Evolutionary conservation across 2,113 vertebrate genomes (phyloP), one percentile per base, ranked within the genome.

Genomic region (Machaerirhynchus nigripectus): DNA sequence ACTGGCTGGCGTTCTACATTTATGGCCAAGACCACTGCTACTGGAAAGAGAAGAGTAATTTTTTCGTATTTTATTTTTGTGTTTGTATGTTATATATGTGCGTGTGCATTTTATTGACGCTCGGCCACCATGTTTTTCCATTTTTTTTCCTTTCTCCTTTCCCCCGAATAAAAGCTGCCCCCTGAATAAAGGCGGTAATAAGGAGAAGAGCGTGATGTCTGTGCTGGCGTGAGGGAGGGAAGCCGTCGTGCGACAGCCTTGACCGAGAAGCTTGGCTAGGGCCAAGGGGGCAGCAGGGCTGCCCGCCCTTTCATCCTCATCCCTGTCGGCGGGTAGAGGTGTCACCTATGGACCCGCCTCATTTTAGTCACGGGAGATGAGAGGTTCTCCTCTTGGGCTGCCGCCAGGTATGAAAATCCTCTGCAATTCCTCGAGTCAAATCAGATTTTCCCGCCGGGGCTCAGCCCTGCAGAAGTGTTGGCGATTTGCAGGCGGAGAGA

Each of bases 91-190:
- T 81, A 77, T 81, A 63, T 33, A 52, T 46, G 84, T 93, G 84
- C 13, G 78, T 75, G 84, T 68, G 90, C 89, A 70, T 95, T 96
- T 84, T 53, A 26, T 6, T 92, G 83, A 80, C 15, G 37, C 67
- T 90, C 49, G 64, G 71, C 65, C 91, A 88, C 61, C 15, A 31
- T 63, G 64, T 13, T 74, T 61, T 33, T n/a, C 15, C 13, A 2
- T n/a, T 12, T 52, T 47, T 53, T 50, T 55, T 27, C 49, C n/a
- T 53, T 57, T 49, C 26, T 75, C 53, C 42, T 69, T 42, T 56
- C 30, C 78, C 76, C 30, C 24, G 16, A 95, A 92, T 92, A 92
- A 96, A 96, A 94, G 50, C 73, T 89, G 64, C 60, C 68, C 91
- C 75, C 67, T 65, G 21, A 95, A 93, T 94, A 96, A 95, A 96